Conservation (phyloP, 1,140 invertebrate species). For the Drosophila parabipectinata region DNA sequence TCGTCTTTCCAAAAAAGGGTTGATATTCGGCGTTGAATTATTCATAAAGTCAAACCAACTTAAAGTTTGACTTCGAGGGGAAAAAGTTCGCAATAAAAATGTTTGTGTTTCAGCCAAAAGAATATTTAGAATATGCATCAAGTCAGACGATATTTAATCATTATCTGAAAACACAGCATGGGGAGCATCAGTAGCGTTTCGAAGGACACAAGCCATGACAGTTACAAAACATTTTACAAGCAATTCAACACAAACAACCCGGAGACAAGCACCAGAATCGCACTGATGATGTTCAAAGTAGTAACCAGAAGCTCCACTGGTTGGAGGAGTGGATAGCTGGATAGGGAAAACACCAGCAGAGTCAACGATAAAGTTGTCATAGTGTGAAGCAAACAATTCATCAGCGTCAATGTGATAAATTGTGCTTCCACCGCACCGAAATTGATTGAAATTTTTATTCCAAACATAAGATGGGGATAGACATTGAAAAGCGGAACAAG, state of each 20-base stretch:
- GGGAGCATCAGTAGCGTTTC: conserved; percentile 15
- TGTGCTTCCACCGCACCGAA: conserved; percentile 67
- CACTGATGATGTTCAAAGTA: conserved; percentile 47
- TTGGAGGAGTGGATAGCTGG: neutral
- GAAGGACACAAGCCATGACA: conserved; percentile 56
- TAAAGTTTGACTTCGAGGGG: conserved; percentile 8
- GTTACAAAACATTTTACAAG: conserved; percentile 80
- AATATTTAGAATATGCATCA: conserved; percentile 47
- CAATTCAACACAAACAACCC: conserved; percentile 66
- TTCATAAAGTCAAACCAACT: conserved; percentile 44
- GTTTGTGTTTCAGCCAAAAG: too few species aligned
- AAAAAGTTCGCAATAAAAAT: neutral
- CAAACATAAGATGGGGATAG: conserved; percentile 4
- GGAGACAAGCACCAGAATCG: conserved; percentile 27
- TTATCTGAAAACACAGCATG: conserved; percentile 50
- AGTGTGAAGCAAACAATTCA: conserved; percentile 78
- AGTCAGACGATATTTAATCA: conserved; percentile 66
- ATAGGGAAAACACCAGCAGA: conserved; percentile 19
- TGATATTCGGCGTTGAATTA: conserved; percentile 51
- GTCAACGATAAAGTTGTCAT: conserved; percentile 77
- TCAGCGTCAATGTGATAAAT: conserved; percentile 81
- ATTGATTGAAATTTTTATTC: conserved; percentile 72
- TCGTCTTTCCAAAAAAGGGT: conserved; percentile 6
- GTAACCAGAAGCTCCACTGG: conserved; percentile 5
- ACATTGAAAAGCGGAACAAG: conserved; percentile 65